A percentile compares a stretch with the other conserved stretches of the same genome.
Evolutionary conservation across 1,140 invertebrate species (phyloP).

Genomic region (Bombus fervidus): DNA sequence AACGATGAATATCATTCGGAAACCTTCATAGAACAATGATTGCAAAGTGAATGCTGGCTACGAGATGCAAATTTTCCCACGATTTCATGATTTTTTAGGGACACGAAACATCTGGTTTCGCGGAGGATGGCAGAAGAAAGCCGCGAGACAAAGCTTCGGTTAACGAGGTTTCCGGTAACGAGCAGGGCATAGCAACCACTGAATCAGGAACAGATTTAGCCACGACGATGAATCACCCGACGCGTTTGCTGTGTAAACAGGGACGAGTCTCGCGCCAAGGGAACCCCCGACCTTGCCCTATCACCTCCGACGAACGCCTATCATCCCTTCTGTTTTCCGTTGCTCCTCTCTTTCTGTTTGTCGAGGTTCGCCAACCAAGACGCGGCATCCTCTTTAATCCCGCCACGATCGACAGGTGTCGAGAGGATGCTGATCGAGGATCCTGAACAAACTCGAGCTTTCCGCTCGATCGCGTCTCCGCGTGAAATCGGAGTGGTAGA

Average conservation of each 20-base stretch:
- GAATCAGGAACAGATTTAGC: conserved; percentile 53
- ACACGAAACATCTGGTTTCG: neutral
- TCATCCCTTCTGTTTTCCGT: neutral
- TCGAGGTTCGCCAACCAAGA: conserved; percentile 35
- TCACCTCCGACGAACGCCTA: neutral
- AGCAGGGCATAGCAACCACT: neutral
- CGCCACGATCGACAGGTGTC: conserved; percentile 66
- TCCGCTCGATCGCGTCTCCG: conserved; percentile 37
- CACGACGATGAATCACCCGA: conserved; percentile 67
- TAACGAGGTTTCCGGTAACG: neutral
- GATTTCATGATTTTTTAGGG: neutral
- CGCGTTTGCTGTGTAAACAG: conserved; percentile 73
- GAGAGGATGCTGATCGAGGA: conserved; percentile 46
- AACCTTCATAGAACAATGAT: too few species aligned
- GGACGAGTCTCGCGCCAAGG: conserved; percentile 36
- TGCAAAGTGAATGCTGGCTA: too few species aligned
- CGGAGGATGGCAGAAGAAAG: neutral
- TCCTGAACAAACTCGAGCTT: conserved; percentile 57
- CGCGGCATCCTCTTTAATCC: conserved; percentile 70
- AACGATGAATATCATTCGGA: too few species aligned
- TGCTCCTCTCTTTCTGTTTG: neutral
- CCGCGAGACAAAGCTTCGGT: neutral
- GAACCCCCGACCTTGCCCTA: conserved; percentile 21
- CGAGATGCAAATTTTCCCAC: neutral
- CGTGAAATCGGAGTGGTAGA: neutral